phyloP scores from a whole-genome alignment of 2,113 vertebrate species.

The Periophthalmodon schlosseri region DNA sequence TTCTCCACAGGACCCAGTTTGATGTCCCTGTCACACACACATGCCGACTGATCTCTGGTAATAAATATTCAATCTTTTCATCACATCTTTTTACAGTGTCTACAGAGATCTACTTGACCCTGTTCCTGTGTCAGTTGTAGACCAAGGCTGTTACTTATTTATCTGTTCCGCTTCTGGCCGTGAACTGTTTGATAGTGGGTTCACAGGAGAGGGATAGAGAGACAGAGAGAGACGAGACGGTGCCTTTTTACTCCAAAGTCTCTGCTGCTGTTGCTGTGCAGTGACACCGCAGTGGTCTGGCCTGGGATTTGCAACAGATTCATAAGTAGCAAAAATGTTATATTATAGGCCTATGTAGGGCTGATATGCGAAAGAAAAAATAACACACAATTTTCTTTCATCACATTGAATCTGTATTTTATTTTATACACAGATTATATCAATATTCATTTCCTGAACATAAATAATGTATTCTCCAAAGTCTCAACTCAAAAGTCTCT shows the following conservation, averaged over 20 bases:
- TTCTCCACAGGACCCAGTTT: slow-evolving; percentile 36
- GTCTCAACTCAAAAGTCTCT: too few relatives aligned
- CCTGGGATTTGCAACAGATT: background rate
- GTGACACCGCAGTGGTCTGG: background rate
- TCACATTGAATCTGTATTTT: too few relatives aligned
- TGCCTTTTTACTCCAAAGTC: background rate
- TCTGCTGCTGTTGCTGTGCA: background rate
- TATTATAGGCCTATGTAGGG: background rate
- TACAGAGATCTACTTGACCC: slow-evolving; percentile 34
- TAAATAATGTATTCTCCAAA: too few relatives aligned
- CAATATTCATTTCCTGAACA: too few relatives aligned
- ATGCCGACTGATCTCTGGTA: slow-evolving; percentile 31
- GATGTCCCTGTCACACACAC: slow-evolving; percentile 40
- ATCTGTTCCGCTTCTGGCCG: slow-evolving; percentile 13
- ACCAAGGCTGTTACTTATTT: slow-evolving; percentile 27
- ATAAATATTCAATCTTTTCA: slow-evolving; percentile 29
- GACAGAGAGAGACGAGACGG: too few relatives aligned
- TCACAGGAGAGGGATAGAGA: background rate
- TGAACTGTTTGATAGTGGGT: slow-evolving; percentile 10
- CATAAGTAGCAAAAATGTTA: background rate
- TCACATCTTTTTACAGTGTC: slow-evolving; percentile 47
- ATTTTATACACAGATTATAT: too few relatives aligned
- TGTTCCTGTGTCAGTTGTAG: slow-evolving; percentile 29
- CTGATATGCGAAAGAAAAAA: too few relatives aligned
- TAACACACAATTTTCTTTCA: too few relatives aligned